These are phyloP conservation scores for Nixonia krombeini DNA, from an alignment of 1,140 invertebrate genomes.

Conservation along the genomic window DNA sequence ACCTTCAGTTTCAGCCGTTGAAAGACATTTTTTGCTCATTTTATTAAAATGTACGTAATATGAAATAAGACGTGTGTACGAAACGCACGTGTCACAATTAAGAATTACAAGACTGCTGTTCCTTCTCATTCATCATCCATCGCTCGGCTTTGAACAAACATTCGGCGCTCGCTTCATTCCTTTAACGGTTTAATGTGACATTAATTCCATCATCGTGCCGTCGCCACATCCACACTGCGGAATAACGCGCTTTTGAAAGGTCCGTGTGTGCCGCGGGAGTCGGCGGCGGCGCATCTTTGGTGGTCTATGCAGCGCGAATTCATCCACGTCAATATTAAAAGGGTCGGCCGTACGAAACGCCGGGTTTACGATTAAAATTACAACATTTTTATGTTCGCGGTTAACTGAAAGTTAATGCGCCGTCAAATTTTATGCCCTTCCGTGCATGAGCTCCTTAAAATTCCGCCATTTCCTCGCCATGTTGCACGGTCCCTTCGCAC, in stretches of 20 bases:
- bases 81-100: too few relatives aligned
- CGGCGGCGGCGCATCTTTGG: slow-evolving; percentile 44
- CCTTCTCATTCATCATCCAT: background rate
- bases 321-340: slow-evolving; percentile 48
- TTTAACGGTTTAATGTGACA: slow-evolving; percentile 55
- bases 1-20: too few relatives aligned
- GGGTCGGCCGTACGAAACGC: slow-evolving; percentile 35
- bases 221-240: slow-evolving; percentile 23
- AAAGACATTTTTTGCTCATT: too few relatives aligned
- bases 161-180: slow-evolving; percentile 34
- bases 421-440: slow-evolving; percentile 44
- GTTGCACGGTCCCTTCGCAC: background rate
- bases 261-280: slow-evolving; percentile 22
- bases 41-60: too few relatives aligned
- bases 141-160: too few relatives aligned
- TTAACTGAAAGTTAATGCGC: slow-evolving; percentile 63
- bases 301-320: slow-evolving; percentile 55
- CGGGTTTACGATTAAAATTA: slow-evolving; percentile 62
- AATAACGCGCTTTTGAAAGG: slow-evolving; percentile 56
- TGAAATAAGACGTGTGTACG: too few relatives aligned
- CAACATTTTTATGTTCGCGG: slow-evolving; percentile 59
- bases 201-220: slow-evolving; percentile 51
- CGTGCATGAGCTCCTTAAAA: slow-evolving; percentile 13
- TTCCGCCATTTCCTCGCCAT: slow-evolving; percentile 8
- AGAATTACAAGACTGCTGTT: background rate